These are phyloP conservation scores for Ctenopoma kingsleyae DNA, from an alignment of 2,797 vertebrate species.

Conservation along the genomic window DNA sequence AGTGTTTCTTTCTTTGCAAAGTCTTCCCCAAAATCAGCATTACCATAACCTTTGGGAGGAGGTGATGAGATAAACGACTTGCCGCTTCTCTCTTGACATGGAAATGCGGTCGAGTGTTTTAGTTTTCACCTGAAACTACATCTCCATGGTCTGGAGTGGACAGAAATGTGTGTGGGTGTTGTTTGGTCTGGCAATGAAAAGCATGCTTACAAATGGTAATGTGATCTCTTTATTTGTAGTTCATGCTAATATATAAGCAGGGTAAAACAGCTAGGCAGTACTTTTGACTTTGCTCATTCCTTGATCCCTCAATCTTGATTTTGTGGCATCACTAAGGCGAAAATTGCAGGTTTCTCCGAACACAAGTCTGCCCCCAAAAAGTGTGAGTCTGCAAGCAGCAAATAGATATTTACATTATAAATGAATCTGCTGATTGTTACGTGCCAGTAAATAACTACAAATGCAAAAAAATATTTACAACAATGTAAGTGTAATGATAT, in stretches of 20 bases:
- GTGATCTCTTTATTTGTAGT: background rate
- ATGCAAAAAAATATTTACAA: too few species aligned
- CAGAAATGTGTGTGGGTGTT: background rate
- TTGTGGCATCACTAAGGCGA: background rate
- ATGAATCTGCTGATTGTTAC: too few species aligned
- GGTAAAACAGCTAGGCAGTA: background rate
- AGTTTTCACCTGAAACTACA: constrained; percentile 48
- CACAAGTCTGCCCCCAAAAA: background rate
- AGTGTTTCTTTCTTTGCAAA: constrained; percentile 60
- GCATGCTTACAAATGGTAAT: constrained; percentile 19
- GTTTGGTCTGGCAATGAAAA: constrained; percentile 3
- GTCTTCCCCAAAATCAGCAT: constrained; percentile 11
- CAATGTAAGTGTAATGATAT: too few species aligned
- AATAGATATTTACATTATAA: background rate
- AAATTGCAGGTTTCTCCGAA: background rate
- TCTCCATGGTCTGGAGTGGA: background rate
- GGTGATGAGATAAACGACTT: background rate
- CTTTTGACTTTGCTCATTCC: background rate
- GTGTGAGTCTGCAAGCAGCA: background rate
- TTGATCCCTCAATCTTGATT: too few species aligned
- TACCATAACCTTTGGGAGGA: background rate
- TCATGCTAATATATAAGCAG: background rate
- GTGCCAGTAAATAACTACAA: too few species aligned
- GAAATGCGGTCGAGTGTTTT: constrained; percentile 31
- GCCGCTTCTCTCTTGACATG: constrained; percentile 23